Base-by-base conservation (phyloP, 53 echinoderm and acorn worm species). In the Zoroaster sp. region DNA sequence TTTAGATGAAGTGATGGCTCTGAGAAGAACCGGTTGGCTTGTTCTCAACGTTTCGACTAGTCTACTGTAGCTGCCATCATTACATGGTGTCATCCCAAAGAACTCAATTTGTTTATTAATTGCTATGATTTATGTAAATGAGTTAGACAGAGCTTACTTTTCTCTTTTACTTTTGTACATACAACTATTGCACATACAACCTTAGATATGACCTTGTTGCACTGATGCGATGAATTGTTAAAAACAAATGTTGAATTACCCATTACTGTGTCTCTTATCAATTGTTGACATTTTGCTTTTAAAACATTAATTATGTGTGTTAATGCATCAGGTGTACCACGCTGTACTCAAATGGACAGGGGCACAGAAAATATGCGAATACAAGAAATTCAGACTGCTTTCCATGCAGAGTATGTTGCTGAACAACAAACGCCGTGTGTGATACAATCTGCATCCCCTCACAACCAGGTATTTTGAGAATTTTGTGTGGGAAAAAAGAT, bases 261-360 rank as follows among this genome's bases (percentile, higher is more conserved):
- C 7, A 25, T 65, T 71, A 33, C 13, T 71, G 13, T 71, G 4
- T 35, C 71, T 13, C 71, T 34, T 71, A 12, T 32, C 33, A 14
- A 14, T 71, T 35, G 47, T 11, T 47, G 11, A 47, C 47, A 47
- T 13, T 47, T 47, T 47, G 47, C n/a, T n/a, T n/a, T n/a, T n/a
- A n/a, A n/a, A n/a, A n/a, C n/a, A n/a, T n/a, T n/a, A 47, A 13
- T 11, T 47, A 78, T 54, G 59, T 78, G 78, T 78, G n/a, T 49
- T 59, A 54, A 54, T 7, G 40, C n/a, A n/a, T n/a, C n/a, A n/a
- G n/a, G n/a, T n/a, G n/a, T n/a, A n/a, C n/a, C n/a, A n/a, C n/a
- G n/a, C 36, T 78, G 78, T 78, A 20, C 55, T 11, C 59, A 54
- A 38, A 55, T 78, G 78, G 78, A 78, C 59, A 78, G 78, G n/a